A percentile compares a stretch with the other conserved stretches of the same genome.
Evolutionary conservation across 1,140 invertebrate genomes (phyloP).

Genomic region (Brachionus angularis): DNA sequence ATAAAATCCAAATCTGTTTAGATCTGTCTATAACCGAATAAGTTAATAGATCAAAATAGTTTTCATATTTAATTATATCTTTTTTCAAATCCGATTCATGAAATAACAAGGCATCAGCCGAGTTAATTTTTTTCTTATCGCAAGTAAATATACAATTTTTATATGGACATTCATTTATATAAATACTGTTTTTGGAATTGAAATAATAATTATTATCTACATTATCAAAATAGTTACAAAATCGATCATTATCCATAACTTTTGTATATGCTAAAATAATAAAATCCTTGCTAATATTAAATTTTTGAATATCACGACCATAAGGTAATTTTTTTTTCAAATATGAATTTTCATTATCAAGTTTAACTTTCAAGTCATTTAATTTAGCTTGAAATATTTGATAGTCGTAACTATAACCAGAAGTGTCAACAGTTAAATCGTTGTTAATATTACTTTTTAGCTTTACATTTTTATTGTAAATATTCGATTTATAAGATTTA

Average conservation of each 20-base stretch:
- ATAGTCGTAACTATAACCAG: too few relatives aligned
- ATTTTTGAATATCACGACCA: neutral
- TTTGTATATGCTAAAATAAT: neutral
- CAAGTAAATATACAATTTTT: conserved; percentile 37
- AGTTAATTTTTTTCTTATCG: neutral
- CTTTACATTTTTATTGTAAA: too few relatives aligned
- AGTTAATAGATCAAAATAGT: neutral
- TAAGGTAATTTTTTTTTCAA: too few relatives aligned
- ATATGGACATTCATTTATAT: conserved; percentile 28
- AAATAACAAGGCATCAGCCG: conserved; percentile 4
- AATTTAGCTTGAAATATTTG: too few relatives aligned
- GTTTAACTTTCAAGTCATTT: too few relatives aligned
- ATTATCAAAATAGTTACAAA: conserved; percentile 5
- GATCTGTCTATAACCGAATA: neutral
- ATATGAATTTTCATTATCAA: too few relatives aligned
- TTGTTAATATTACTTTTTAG: too few relatives aligned
- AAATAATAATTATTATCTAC: neutral
- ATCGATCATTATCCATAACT: neutral
- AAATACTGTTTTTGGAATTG: neutral
- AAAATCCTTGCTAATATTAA: neutral
- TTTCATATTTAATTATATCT: neutral
- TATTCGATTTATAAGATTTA: too few relatives aligned
- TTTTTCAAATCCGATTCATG: neutral
- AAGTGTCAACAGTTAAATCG: too few relatives aligned
- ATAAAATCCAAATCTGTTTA: conserved; percentile 23